Conservation (phyloP, 2,888 invertebrate genomes). For the Synanthedon myopaeformis region DNA sequence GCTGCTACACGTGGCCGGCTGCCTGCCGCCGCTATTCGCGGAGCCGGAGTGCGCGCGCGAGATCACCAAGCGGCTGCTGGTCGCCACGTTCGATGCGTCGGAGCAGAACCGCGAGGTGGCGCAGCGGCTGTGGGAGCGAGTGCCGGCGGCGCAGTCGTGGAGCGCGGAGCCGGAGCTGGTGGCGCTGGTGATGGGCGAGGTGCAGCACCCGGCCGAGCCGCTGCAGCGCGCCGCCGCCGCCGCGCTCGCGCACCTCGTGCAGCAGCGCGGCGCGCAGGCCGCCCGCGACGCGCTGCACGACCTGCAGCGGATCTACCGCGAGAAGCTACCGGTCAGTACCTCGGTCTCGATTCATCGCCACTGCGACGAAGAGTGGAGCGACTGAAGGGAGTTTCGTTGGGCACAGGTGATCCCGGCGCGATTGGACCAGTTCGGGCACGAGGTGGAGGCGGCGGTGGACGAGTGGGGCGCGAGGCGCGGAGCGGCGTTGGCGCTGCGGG, state of each 20-base stretch:
- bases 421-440: conserved; percentile 92
- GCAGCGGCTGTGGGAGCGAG: conserved; percentile 38
- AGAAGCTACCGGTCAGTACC: conserved; percentile 75
- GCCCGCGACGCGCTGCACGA: conserved; percentile 66
- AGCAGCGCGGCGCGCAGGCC: conserved; percentile 15
- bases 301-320: conserved; percentile 80
- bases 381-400: not conserved
- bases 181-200: conserved; percentile 50
- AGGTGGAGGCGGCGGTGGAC: conserved; percentile 86
- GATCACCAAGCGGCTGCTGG: conserved; percentile 81
- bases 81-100: conserved; percentile 84
- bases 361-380: not conserved
- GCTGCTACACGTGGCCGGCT: conserved; percentile 78
- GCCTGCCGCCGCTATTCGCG: conserved; percentile 77
- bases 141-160: conserved; percentile 35
- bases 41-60: conserved; percentile 71
- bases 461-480: conserved; percentile 93
- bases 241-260: conserved; percentile 79
- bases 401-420: conserved; percentile 82
- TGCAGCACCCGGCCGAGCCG: conserved; percentile 84
- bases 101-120: conserved; percentile 76
- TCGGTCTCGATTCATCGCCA: too few relatives aligned
- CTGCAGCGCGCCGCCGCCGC: conserved; percentile 86
- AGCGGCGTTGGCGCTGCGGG: conserved; percentile 83
- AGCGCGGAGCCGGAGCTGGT: conserved; percentile 13